phyloP scores from a whole-genome alignment of 2,113 vertebrate genomes.

The Synchiropus splendidus region DNA sequence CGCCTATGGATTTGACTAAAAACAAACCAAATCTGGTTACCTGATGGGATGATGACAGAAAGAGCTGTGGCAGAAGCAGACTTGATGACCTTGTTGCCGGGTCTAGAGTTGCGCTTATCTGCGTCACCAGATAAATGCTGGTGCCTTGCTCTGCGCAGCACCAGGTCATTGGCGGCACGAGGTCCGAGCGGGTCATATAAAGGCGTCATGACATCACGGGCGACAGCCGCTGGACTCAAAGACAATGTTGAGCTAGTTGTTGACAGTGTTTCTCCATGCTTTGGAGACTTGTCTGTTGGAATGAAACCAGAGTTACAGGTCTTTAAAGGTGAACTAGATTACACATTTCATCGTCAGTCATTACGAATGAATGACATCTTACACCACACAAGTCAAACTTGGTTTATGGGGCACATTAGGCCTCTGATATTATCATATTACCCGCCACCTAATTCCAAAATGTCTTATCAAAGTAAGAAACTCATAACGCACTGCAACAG shows the following conservation, averaged over 20 bases:
- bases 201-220: slow-evolving; percentile 55
- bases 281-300: slow-evolving; percentile 52
- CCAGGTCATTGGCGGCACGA: slow-evolving; percentile 81
- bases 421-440: too few relatives aligned
- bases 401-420: too few relatives aligned
- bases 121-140: slow-evolving; percentile 74
- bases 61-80: slow-evolving; percentile 85
- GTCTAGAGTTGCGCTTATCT: slow-evolving; percentile 75
- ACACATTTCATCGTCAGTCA: too few relatives aligned
- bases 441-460: too few relatives aligned
- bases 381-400: too few relatives aligned
- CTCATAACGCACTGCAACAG: too few relatives aligned
- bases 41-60: slow-evolving; percentile 90
- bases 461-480: too few relatives aligned
- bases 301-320: neutral
- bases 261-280: slow-evolving; percentile 48
- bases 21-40: slow-evolving; percentile 38
- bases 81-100: slow-evolving; percentile 85
- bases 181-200: slow-evolving; percentile 63
- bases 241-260: slow-evolving; percentile 25
- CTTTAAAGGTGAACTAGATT: neutral
- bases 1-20: too few relatives aligned
- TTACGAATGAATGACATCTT: too few relatives aligned
- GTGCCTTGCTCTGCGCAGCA: slow-evolving; percentile 77
- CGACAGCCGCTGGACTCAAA: slow-evolving; percentile 26